These are phyloP conservation scores for Geotrupes spiniger DNA, from an alignment of 2,888 invertebrate species.

Conservation along the genomic window DNA sequence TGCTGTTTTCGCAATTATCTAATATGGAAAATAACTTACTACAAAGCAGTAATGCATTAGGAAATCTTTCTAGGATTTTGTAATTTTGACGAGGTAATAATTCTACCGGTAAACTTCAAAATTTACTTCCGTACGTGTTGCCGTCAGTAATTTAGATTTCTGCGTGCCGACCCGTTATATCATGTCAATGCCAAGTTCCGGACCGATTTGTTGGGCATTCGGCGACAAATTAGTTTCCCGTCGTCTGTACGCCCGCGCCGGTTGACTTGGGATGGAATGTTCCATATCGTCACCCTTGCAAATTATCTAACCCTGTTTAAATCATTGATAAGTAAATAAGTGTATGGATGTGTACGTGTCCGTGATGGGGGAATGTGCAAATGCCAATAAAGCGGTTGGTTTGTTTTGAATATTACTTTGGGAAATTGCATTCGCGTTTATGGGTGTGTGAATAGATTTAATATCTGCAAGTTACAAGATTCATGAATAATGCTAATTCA, in stretches of 20 bases:
- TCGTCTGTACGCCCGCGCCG: not conserved
- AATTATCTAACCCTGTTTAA: conserved; percentile 22
- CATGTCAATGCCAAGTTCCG: conserved; percentile 38
- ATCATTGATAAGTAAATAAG: conserved; percentile 24
- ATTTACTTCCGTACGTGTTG: no score
- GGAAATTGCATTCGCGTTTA: not conserved
- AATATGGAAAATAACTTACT: no score
- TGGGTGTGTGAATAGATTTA: not conserved
- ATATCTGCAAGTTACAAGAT: no score
- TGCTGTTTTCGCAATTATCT: no score
- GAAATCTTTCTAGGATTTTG: no score
- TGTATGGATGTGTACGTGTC: conserved; percentile 12
- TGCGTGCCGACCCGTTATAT: conserved; percentile 31
- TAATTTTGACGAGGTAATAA: no score
- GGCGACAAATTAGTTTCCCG: conserved; percentile 41
- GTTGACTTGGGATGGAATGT: no score
- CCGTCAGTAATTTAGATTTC: conserved; percentile 32
- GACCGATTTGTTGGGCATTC: conserved; percentile 37
- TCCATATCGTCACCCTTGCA: conserved; percentile 14
- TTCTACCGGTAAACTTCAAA: no score
- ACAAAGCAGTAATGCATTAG: no score
- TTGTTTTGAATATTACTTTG: not conserved
- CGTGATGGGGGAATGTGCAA: conserved; percentile 16
- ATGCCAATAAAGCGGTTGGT: conserved; percentile 13
- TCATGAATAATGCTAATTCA: not conserved